Percentiles rank a stretch among this genome's conserved stretches.
Evolutionary conservation across 2,113 vertebrate genomes (phyloP).

Genomic region (Cranoglanis bouderius): DNA sequence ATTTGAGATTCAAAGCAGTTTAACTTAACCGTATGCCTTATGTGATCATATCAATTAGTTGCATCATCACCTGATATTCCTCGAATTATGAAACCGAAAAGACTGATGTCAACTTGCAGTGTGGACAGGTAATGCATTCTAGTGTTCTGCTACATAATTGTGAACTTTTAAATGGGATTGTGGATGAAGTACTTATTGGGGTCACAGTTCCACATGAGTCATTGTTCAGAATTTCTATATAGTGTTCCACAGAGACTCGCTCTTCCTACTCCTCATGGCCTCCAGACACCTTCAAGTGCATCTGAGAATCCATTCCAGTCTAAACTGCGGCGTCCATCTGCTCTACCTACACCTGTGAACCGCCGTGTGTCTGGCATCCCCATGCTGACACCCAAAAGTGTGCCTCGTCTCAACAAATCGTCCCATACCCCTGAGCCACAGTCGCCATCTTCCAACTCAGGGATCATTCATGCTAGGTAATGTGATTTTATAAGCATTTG

Average conservation of each 20-base stretch:
- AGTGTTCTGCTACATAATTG: not conserved
- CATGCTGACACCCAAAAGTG: slow-evolving; percentile 64
- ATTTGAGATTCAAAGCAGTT: not conserved
- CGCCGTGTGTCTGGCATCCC: slow-evolving; percentile 70
- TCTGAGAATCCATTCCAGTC: slow-evolving; percentile 58
- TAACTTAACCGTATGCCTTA: not conserved
- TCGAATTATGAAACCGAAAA: slow-evolving; percentile 64
- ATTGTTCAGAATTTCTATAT: slow-evolving; percentile 23
- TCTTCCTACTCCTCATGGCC: slow-evolving; percentile 35
- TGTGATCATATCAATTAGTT: slow-evolving; percentile 43
- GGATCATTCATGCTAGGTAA: slow-evolving; percentile 23
- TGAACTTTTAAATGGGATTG: not conserved
- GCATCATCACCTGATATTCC: slow-evolving; percentile 61
- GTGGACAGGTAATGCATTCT: slow-evolving; percentile 75
- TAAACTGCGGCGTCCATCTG: slow-evolving; percentile 66
- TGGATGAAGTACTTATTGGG: not conserved
- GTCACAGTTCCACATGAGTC: not conserved
- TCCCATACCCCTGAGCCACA: slow-evolving; percentile 47
- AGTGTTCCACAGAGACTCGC: slow-evolving; percentile 67
- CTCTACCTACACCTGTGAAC: slow-evolving; percentile 77
- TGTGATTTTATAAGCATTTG: not conserved
- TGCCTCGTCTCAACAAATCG: slow-evolving; percentile 42
- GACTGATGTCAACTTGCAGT: slow-evolving; percentile 61
- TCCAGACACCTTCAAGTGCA: slow-evolving; percentile 59
- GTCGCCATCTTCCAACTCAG: slow-evolving; percentile 39